Percentiles rank a stretch among this genome's conserved stretches.
Conservation (phyloP, 2,888 invertebrate species). For the Exephanes ischioxanthus region DNA sequence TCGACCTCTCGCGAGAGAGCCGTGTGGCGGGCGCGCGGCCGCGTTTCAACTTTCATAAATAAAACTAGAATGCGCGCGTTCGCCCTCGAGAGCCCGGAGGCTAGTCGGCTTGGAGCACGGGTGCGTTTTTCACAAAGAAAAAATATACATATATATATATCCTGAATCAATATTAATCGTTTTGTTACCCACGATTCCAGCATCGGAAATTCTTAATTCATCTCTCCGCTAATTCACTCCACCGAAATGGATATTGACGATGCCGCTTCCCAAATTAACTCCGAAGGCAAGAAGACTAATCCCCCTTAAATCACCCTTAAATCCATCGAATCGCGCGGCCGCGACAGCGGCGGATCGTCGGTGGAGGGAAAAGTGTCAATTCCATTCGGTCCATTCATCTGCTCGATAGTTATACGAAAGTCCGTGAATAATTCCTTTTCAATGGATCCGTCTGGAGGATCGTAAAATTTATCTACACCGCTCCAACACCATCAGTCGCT, state of each 20-base stretch:
- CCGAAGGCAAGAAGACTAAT: background rate
- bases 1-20: conserved; percentile 48
- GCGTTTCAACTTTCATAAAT: conserved; percentile 61
- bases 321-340: background rate
- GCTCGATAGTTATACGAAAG: background rate
- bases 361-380: background rate
- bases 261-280: background rate
- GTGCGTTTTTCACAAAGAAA: background rate
- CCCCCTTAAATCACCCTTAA: background rate
- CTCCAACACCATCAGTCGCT: background rate
- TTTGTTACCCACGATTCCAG: conserved; percentile 33
- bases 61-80: conserved; percentile 4
- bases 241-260: conserved; percentile 24
- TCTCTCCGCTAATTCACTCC: conserved; percentile 30
- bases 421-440: background rate
- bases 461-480: conserved; percentile 18
- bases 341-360: background rate
- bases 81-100: background rate
- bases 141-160: background rate
- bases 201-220: conserved; percentile 32
- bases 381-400: conserved; percentile 2
- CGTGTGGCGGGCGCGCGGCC: conserved; percentile 2
- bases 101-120: background rate
- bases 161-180: conserved; percentile 48
- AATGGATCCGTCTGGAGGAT: background rate